phyloP scores from a whole-genome alignment of 2,888 invertebrate species.

The Diarsia dahlii region DNA sequence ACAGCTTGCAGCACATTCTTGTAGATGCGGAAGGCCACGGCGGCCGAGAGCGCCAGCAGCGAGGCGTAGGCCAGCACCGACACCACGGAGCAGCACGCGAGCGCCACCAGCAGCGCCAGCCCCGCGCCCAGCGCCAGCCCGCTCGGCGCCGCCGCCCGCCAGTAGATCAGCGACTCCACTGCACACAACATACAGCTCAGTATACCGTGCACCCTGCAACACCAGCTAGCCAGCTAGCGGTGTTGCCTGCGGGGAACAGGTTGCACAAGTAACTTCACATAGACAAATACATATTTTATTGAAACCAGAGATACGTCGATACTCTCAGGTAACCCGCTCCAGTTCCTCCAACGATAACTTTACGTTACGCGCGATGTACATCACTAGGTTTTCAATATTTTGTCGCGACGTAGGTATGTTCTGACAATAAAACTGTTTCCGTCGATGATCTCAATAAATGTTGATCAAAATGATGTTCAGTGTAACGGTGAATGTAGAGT shows the following conservation, averaged over 20 bases:
- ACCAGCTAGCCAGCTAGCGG: neutral
- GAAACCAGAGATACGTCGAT: neutral
- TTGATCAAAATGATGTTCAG: constrained; percentile 1
- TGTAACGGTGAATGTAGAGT: constrained; percentile 13
- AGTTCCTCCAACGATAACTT: constrained; percentile 37
- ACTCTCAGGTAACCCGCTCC: constrained; percentile 43
- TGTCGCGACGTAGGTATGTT: constrained; percentile 27
- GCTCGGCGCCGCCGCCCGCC: constrained; percentile 98
- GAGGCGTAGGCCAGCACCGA: constrained; percentile 98
- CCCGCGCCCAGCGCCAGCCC: constrained; percentile 98
- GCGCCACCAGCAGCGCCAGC: constrained; percentile 96
- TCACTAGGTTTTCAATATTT: neutral
- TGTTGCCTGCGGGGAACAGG: neutral
- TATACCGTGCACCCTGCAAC: neutral
- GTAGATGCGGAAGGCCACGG: constrained; percentile 98
- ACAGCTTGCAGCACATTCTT: constrained; percentile 98
- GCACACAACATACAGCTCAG: constrained; percentile 71
- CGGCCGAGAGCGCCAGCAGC: constrained; percentile 95
- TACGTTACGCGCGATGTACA: neutral
- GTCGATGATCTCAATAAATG: constrained; percentile 28
- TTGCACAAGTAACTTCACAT: constrained; percentile 18
- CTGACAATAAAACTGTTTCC: constrained; percentile 28
- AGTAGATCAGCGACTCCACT: constrained; percentile 99
- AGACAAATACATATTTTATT: constrained; percentile 25
- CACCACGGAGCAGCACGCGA: constrained; percentile 98